phyloP scores from a whole-genome alignment of 2,113 vertebrate species.

The Lonchura striata region DNA sequence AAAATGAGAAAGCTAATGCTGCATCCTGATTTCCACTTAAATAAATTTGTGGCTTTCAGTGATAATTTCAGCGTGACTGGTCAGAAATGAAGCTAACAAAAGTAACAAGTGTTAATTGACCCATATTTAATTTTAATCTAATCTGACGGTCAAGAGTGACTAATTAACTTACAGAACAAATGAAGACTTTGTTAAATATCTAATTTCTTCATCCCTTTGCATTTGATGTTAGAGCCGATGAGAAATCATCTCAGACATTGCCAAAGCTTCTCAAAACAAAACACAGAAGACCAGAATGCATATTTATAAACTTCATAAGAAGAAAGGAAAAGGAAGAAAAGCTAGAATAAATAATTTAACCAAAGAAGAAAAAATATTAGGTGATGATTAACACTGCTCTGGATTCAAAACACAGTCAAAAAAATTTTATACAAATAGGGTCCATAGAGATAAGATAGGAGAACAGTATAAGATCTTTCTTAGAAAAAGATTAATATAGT shows the following conservation, averaged over 20 bases:
- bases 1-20: neutral
- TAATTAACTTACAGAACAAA: slow-evolving; percentile 56
- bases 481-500: neutral
- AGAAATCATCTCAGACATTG: slow-evolving; percentile 38
- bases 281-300: neutral
- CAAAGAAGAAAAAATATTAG: neutral
- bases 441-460: neutral
- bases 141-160: slow-evolving; percentile 42
- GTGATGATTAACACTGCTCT: neutral
- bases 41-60: neutral
- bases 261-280: slow-evolving; percentile 37
- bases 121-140: slow-evolving; percentile 61
- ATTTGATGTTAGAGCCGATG: slow-evolving; percentile 19
- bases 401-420: neutral
- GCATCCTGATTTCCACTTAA: neutral
- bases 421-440: neutral
- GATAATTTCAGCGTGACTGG: slow-evolving; percentile 4
- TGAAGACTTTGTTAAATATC: slow-evolving; percentile 55
- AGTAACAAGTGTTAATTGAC: slow-evolving; percentile 56
- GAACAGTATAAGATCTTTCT: neutral
- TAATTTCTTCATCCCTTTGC: slow-evolving; percentile 9
- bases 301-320: neutral
- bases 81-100: slow-evolving; percentile 36
- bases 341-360: neutral
- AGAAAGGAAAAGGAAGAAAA: neutral